Conservation (phyloP, 2,113 vertebrate species). For the Zapornia atra region DNA sequence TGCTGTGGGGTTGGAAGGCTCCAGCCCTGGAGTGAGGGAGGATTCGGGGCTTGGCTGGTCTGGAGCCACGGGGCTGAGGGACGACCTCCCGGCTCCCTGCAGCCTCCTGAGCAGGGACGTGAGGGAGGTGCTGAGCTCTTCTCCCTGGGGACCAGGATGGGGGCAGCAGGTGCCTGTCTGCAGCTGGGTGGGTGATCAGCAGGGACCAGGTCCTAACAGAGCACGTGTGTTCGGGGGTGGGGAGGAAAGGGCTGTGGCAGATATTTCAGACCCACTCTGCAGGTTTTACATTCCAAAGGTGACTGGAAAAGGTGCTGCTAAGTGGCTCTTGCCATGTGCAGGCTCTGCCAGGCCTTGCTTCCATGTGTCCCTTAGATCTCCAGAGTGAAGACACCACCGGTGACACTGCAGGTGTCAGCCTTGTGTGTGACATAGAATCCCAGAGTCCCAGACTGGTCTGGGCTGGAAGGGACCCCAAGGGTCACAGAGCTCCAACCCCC, state of each 20-base stretch:
- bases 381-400: neutral
- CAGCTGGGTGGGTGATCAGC: neutral
- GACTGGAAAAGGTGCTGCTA: accelerated
- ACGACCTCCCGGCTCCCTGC: neutral
- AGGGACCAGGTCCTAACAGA: accelerated
- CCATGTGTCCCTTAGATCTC: neutral
- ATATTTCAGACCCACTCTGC: neutral
- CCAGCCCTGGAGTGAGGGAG: no score
- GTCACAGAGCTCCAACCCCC: no score
- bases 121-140: neutral
- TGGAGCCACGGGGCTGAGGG: neutral
- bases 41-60: no score
- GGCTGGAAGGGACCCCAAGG: no score
- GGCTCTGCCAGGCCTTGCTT: neutral
- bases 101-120: neutral
- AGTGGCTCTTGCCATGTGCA: neutral
- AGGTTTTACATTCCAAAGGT: neutral
- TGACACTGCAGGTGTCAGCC: neutral
- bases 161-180: neutral
- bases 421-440: no score
- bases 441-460: no score
- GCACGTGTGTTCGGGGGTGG: accelerated
- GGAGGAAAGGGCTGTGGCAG: neutral
- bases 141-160: neutral
- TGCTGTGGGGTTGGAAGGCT: no score